Evolutionary conservation across 30 jellyfish, hydroid and myxozoan species (phyloP), one percentile per base, ranked within the genome.

Genomic region (Chrysaora quinquecirrha): DNA sequence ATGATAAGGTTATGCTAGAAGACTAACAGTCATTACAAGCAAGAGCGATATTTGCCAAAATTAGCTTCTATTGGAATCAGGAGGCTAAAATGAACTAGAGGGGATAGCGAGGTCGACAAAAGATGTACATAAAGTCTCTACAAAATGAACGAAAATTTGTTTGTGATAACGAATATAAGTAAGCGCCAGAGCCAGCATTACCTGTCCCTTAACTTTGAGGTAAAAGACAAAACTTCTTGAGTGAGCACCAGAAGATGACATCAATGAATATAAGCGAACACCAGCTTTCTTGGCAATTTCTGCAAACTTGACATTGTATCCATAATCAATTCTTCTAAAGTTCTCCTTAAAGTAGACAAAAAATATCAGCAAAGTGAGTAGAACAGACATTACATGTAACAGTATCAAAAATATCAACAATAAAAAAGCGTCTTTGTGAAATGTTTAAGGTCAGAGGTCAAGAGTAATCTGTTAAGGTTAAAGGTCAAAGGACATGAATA

Each of bases 221-320:
- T 88, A 95, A 22, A 75, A 86, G 23, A 88, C 20, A 29, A 30
- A 95, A 87, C 97, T 95, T 33, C 83, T 83, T 28, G 88, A 71
- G 48, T 95, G 78, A 21, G 99, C 97, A 20, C 99, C 99, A 27
- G 91, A 84, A 18, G 97, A 48, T 34, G 99, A 95, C 95, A 95
- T 22, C 75, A 82, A 68, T 4, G 89, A 73, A 38, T 62, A 50
- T 28, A 64, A 56, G 4, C 73, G 83, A 31, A 95, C 90, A 32
- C 88, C 90, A 32, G 84, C 82, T 29, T 88, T 94, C 72, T 89
- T 88, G 31, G 99, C 96, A 29, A 95, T 79, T 31, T 84, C 89
- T 16, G 96, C 97, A 73, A 82, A 72, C 38, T 79, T 89, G 16
- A 86, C 84, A 69, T 87, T 87, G 64, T 83, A 70, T 25, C 96